Evolutionary conservation across 2,797 vertebrate genomes (phyloP), one percentile per base, ranked within the genome.

Genomic region (Scleropages formosus): DNA sequence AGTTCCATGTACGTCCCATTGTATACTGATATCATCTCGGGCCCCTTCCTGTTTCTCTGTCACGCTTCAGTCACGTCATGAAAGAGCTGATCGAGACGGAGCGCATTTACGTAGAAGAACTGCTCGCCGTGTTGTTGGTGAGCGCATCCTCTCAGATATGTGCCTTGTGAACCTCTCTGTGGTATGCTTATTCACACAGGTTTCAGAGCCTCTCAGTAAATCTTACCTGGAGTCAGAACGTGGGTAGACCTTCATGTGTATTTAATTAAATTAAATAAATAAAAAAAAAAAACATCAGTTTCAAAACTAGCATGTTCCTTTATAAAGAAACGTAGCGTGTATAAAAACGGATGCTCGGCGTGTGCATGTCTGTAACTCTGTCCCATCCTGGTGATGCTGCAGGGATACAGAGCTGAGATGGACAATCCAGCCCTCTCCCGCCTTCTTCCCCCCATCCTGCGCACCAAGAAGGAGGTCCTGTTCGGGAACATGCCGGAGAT

Each of bases 401-500:
- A 99, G 97, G 97, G 96, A 77, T 99, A 99, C 87, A 91, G 94
- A 85, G 94, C 94, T 11, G 95, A 98, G 83, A 98, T 99, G 96
- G 96, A 98, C 75, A 98, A 98, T 82, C 96, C 96, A 0, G 88
- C 89, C 64, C 93, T 96, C 87, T 87, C 90, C 72, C 82, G 89
- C 78, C 93, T 98, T 26, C 90, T 99, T 81, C 96, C 97, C 44
- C 84, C 93, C 0, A 74, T 90, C 72, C 90, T 99, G 76, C 90
- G 91, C 85, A 94, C 91, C 84, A 94, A 95, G 86, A 97, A 96
- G 85, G 96, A 98, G 0, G 73, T 98, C 80, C 92, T 99, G 56
- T 99, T 99, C 0, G 97, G 97, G 68, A 99, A 99, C 90, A 96
- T 99, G 95, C 92, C 96, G 0, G 95, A 98, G 88, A 98, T 99